Evolutionary conservation across 92 coral and sea anemone genomes (phyloP).

Genomic region (Epizoanthus fatuus): DNA sequence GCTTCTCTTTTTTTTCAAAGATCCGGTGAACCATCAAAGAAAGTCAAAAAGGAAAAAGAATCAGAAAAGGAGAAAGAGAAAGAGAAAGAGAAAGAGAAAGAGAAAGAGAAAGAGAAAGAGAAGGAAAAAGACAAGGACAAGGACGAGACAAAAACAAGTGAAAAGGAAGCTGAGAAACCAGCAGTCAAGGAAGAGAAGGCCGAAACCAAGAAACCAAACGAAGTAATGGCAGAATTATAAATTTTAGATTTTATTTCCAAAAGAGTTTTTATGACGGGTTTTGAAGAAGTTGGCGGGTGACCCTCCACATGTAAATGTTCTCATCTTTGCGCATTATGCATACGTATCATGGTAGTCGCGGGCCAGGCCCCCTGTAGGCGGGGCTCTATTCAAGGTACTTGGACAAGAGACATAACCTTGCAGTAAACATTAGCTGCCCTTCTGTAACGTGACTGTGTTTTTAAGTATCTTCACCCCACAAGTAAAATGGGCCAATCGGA

Average conservation of each 20-base stretch:
- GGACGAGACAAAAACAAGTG: constrained; percentile 27
- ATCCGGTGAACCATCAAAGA: constrained; percentile 83
- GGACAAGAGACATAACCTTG: background rate
- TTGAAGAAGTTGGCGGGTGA: constrained; percentile 10
- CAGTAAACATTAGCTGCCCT: background rate
- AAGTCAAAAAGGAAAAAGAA: constrained; percentile 84
- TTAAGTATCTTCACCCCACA: background rate
- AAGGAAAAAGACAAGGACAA: constrained; percentile 70
- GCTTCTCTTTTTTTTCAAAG: constrained; percentile 23
- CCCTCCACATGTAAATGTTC: constrained; percentile 20
- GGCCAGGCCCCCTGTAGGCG: background rate
- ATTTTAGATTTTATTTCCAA: constrained; percentile 31
- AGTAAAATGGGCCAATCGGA: background rate
- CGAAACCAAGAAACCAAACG: constrained; percentile 22
- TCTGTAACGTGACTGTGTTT: background rate
- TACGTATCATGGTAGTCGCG: background rate
- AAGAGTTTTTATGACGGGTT: constrained; percentile 16
- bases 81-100: constrained; percentile 65
- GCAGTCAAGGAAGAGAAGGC: constrained; percentile 22
- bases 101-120: constrained; percentile 56
- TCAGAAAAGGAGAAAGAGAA: constrained; percentile 74
- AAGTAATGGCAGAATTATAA: constrained; percentile 27
- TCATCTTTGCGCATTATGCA: constrained; percentile 20
- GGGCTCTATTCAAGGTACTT: background rate
- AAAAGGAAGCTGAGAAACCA: constrained; percentile 43